These are phyloP conservation scores for Galleria mellonella DNA, from an alignment of 1,140 invertebrate species.

Conservation along the genomic window DNA sequence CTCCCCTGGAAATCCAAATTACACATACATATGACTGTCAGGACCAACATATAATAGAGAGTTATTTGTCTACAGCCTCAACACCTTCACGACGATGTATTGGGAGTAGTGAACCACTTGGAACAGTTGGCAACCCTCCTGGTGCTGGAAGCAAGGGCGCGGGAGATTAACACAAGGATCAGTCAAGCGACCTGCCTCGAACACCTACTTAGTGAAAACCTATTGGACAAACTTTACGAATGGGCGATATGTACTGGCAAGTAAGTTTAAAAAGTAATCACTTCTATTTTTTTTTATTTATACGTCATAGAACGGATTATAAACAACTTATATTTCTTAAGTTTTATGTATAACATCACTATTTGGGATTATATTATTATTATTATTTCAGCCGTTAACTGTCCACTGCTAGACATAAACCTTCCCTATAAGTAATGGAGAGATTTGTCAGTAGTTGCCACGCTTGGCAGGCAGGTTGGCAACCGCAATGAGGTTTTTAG, in stretches of 20 bases:
- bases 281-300: constrained; percentile 6
- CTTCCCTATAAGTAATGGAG: no score
- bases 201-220: constrained; percentile 84
- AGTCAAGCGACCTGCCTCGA: constrained; percentile 82
- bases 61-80: constrained; percentile 33
- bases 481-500: no score
- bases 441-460: no score
- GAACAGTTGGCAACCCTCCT: constrained; percentile 94
- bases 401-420: no score
- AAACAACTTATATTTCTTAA: no score
- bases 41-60: not conserved
- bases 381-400: no score
- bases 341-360: no score
- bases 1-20: no score
- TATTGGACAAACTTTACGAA: constrained; percentile 85
- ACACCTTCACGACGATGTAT: constrained; percentile 85
- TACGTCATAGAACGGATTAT: no score
- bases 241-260: constrained; percentile 85
- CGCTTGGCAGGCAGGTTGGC: no score
- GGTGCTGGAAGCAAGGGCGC: constrained; percentile 80
- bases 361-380: no score
- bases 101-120: constrained; percentile 92
- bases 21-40: no score
- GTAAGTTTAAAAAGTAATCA: constrained; percentile 48
- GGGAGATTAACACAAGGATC: constrained; percentile 43